Base-by-base conservation (phyloP, 2,888 invertebrate genomes). In the Ctenicera cuprea region DNA sequence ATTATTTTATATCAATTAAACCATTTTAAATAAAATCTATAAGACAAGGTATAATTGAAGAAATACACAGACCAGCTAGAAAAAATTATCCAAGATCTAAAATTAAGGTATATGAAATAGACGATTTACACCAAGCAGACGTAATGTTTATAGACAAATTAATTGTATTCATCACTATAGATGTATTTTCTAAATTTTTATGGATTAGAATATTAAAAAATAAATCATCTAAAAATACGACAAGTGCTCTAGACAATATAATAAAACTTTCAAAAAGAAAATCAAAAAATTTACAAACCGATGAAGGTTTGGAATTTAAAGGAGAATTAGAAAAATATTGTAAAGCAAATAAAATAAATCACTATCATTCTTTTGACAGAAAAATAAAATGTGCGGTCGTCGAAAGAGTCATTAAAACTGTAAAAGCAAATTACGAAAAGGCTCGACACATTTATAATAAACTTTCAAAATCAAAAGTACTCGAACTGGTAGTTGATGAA, bases 321-420 rank as follows among this genome's bases (percentile, higher is more conserved):
- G 52, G 52, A 52, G 14, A 26, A 26, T 22, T 16, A 26, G 26
- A 22, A 52, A 52, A 52, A 26, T 52, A 26, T 26, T 52, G 22
- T n/a, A 52, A 52, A 52, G 52, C 26, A 26, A 48, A 48, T 48
- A 48, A 48, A 48, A 48, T 48, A 48, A 48, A 48, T 48, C 48
- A 48, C 48, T 48, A 48, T 48, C 48, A 48, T 48, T 48, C 48
- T 18, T 48, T 18, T 18, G 48, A 48, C 48, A 48, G 48, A 48
- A 48, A 48, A 48, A 48, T 48, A 48, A 48, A 48, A 48, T 48
- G 48, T 48, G 52, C 52, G 26, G 12, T 52, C 7, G 52, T 52
- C 26, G 52, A 52, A 26, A 26, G 52, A 52, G 52, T 26, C 26
- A 52, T 52, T 52, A 52, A 26, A 26, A 52, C 52, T 52, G 26